Evolutionary conservation across 2,888 invertebrate genomes (phyloP).

Genomic region (Drosophila mettleri): DNA sequence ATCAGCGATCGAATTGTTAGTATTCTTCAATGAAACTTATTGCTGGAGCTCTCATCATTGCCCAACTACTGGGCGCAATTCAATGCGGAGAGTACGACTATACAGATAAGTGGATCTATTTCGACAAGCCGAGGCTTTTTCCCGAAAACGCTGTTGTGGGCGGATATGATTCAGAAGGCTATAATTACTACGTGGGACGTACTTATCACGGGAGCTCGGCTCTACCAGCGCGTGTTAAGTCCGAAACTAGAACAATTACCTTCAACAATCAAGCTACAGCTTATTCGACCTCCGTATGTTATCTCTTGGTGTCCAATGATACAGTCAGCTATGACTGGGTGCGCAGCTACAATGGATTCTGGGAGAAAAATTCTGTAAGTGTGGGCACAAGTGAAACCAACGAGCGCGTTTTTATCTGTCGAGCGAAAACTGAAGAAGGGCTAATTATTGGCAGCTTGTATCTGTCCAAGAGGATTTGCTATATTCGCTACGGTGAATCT

Average conservation of each 20-base stretch:
- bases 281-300: no score
- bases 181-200: conserved; percentile 60
- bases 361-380: conserved; percentile 44
- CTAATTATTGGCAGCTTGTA: conserved; percentile 41
- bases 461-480: conserved; percentile 32
- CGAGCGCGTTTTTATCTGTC: conserved; percentile 51
- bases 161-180: conserved; percentile 53
- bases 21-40: conserved; percentile 19
- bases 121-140: conserved; percentile 19
- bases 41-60: conserved; percentile 26
- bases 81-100: conserved; percentile 39
- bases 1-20: conserved; percentile 33
- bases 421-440: conserved; percentile 40
- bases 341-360: conserved; percentile 54
- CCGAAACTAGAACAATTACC: conserved; percentile 38
- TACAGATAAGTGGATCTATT: conserved; percentile 41
- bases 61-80: conserved; percentile 41
- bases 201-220: background rate
- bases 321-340: conserved; percentile 43
- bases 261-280: conserved; percentile 27
- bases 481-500: conserved; percentile 36
- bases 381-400: conserved; percentile 46
- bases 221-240: conserved; percentile 54
- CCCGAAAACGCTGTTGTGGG: conserved; percentile 50
- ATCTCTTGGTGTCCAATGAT: conserved; percentile 38